Evolutionary conservation across 1,140 invertebrate genomes (phyloP), one percentile per base, ranked within the genome.

Genomic region (Papilio polytes): DNA sequence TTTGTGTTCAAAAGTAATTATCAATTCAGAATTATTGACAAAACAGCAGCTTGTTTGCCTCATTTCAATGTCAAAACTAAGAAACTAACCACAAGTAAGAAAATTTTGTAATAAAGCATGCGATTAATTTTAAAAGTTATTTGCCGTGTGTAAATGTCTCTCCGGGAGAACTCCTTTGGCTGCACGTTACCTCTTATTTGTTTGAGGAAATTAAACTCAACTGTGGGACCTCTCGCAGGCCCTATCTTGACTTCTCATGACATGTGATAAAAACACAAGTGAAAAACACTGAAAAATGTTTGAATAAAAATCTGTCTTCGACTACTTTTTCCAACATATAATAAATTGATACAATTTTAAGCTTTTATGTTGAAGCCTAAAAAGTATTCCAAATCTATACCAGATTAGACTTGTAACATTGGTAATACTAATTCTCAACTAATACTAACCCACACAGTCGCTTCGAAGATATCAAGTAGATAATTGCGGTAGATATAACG

Each of bases 201-300:
- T 74, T 48, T 74, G 73, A 48, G 73, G 73, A 74, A 74, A 74
- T 74, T 74, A 74, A 74, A 74, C 46, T 74, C 73, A 46, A 73
- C 72, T 22, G 44, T 13, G 44, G 73, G 44, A 46, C 36, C 36
- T 20, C 73, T 26, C n/a, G 9, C 18, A 74, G 73, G 7, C 63
- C 63, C 63, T 66, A 66, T 66, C 26, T 22, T 66, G 22, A 51
- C 44, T 8, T 73, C 70, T 53, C 51, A n/a, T 53, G 51, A 4
- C 7, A 6, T n/a, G 15, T 53, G 51, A 53, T 18, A n/a, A n/a
- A 53, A 4, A 36, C 36, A 3, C 36, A 36, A 36, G 3, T 36
- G 36, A 36, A 3, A 36, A 36, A 36, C 3, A 36, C 3, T 36
- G 3, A 36, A 36, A 36, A 36, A 36, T 36, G 6, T 36, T 36